Base-by-base conservation (phyloP, 2,797 vertebrate species). In the Acipenser oxyrinchus region DNA sequence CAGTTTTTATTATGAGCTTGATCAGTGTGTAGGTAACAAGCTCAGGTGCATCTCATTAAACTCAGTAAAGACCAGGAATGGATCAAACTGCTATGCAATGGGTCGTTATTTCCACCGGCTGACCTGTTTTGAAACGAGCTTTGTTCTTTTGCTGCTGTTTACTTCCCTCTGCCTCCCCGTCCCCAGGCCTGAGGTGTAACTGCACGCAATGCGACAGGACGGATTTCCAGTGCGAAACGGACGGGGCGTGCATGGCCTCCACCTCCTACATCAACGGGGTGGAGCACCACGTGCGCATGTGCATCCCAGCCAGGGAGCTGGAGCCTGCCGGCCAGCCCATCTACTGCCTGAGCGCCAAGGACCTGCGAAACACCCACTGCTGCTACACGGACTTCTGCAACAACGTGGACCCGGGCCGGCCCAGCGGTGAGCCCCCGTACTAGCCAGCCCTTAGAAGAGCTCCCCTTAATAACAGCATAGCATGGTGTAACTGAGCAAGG, bases 351-450 rank as follows among this genome's bases (percentile, higher is more conserved):
- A 94, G 95, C 6, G 93, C 95, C 0, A 92, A 96, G 76, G 93
- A 96, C 59, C 85, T 93, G 65, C 89, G 93, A 6, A 98, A 97
- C 62, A 98, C 93, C 1, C 93, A 95, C 80, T 99, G 97, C 91
- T 99, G 97, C 90, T 95, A 96, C 73, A 85, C 83, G 0, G 95
- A 99, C 86, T 97, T 93, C 81, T 99, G 96, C 90, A 99, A 99
- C 87, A 95, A 90, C 77, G 90, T 97, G 10, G 91, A 95, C 78
- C 83, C 96, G 62, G 87, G 92, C 78, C 90, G 93, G 74, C 94
- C 96, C 73, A 90, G 88, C 0, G 95, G 95, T 99, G 83, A 91
- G 93, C 15, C 15, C 15, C 15, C 1, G 15, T 18, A 18, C 15
- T 18, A 18, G 15, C 15, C 15, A 18, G 15, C 23, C 23, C 23